Conservation (phyloP, 1,140 invertebrate species). For the Schlechtendalia chinensis region DNA sequence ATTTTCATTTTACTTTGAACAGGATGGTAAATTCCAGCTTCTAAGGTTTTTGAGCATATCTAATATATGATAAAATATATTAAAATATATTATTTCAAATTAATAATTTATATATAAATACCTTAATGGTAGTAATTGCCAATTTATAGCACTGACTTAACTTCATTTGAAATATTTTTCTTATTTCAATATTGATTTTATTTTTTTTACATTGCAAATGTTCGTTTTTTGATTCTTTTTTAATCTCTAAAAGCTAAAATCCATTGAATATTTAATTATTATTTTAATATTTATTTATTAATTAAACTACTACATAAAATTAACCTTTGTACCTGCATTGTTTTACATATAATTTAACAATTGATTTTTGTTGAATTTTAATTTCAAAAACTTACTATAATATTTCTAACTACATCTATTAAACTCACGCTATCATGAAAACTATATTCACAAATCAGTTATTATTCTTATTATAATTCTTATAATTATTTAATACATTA, state of each 20-base stretch:
- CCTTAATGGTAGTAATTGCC: slow-evolving; percentile 5
- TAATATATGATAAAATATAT: not conserved
- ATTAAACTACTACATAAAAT: too few relatives aligned
- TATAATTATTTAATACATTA: not conserved
- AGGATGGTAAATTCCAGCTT: slow-evolving; percentile 17
- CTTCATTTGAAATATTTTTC: slow-evolving; percentile 10
- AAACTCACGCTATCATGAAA: too few relatives aligned
- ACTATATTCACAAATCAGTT: not conserved
- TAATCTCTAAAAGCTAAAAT: slow-evolving; percentile 24
- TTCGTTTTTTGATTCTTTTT: slow-evolving; percentile 31
- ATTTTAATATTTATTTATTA: too few relatives aligned
- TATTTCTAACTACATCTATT: too few relatives aligned
- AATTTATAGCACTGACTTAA: slow-evolving; percentile 38
- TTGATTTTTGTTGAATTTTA: not conserved
- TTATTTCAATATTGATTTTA: slow-evolving; percentile 8
- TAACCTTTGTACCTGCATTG: too few relatives aligned
- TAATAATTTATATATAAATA: not conserved
- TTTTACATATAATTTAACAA: not conserved
- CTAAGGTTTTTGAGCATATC: slow-evolving; percentile 16
- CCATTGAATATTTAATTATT: not conserved
- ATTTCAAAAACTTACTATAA: not conserved
- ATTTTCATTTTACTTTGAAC: slow-evolving; percentile 34
- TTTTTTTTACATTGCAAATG: not conserved
- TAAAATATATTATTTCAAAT: not conserved
- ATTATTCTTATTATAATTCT: not conserved